phyloP scores from a whole-genome alignment of 2,797 vertebrate genomes.

The Hyperoplus lanceolatus region DNA sequence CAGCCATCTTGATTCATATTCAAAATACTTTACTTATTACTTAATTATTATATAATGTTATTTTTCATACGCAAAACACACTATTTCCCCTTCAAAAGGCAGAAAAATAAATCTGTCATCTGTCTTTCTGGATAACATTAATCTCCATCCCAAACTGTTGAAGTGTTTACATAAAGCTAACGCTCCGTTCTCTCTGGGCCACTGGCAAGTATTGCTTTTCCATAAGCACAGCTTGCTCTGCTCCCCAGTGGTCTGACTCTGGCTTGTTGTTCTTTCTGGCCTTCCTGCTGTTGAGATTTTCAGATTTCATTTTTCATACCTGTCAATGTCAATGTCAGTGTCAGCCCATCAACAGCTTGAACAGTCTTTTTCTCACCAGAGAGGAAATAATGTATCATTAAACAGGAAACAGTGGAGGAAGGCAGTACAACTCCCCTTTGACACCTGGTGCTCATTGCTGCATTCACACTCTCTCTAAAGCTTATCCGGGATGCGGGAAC shows the following conservation, averaged over 20 bases:
- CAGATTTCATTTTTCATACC: constrained; percentile 32
- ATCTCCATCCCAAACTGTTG: constrained; percentile 27
- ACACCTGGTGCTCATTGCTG: constrained; percentile 45
- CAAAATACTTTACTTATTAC: not conserved
- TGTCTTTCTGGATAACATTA: constrained; percentile 22
- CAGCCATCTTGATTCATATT: not conserved
- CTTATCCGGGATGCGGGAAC: constrained; percentile 47
- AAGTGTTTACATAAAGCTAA: constrained; percentile 55
- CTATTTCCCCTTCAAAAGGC: constrained; percentile 24
- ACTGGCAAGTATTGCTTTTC: constrained; percentile 44
- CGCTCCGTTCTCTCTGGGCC: constrained; percentile 26
- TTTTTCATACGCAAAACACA: not conserved
- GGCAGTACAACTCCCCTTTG: constrained; percentile 57
- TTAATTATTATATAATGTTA: not conserved
- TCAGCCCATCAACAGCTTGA: constrained; percentile 44
- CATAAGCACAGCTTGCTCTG: constrained; percentile 36
- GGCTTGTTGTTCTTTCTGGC: constrained; percentile 50
- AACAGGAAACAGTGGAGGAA: constrained; percentile 64
- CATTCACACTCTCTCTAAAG: constrained; percentile 60
- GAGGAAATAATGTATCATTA: constrained; percentile 56
- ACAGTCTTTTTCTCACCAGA: constrained; percentile 35
- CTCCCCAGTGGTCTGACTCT: constrained; percentile 47
- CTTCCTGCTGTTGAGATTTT: constrained; percentile 45
- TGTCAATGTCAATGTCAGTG: constrained; percentile 62
- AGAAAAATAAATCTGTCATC: constrained; percentile 51